Evolutionary conservation across 35 echinoderm and acorn worm genomes (phyloP).

Genomic region (Amphiura filiformis): DNA sequence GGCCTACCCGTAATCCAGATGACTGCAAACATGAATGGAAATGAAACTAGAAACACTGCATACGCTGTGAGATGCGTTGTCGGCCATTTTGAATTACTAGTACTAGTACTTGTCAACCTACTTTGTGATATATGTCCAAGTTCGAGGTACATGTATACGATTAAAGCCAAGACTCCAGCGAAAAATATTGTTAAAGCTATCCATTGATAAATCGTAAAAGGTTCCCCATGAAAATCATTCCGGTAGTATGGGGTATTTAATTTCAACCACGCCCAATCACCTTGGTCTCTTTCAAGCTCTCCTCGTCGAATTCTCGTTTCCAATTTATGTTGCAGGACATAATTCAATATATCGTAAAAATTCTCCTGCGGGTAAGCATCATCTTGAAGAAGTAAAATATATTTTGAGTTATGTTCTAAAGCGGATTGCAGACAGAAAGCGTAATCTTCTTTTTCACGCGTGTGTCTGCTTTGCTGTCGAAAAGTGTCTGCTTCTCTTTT

Average conservation of each 20-base stretch:
- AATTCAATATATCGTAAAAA: conserved; percentile 63
- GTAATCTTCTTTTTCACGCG: conserved; percentile 73
- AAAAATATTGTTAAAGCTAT: conserved; percentile 45
- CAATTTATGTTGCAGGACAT: conserved; percentile 46
- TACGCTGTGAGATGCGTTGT: neutral
- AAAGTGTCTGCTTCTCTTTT: neutral
- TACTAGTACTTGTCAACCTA: too few relatives aligned
- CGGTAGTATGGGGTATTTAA: conserved; percentile 74
- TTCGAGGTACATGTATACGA: neutral
- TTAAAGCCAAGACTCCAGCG: conserved; percentile 29
- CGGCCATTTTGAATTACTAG: neutral
- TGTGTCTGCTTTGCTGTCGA: neutral
- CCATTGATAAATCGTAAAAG: conserved; percentile 73
- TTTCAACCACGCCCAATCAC: conserved; percentile 89
- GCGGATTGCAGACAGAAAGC: conserved; percentile 66
- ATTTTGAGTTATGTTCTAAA: conserved; percentile 40
- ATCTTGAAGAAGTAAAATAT: conserved; percentile 80
- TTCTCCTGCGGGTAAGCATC: conserved; percentile 66
- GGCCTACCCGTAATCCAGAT: conserved; percentile 50
- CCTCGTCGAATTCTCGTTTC: conserved; percentile 49
- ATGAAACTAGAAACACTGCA: conserved; percentile 52
- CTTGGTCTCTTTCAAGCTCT: neutral
- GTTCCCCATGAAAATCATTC: conserved; percentile 57
- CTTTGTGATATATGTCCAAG: too few relatives aligned
- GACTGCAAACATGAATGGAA: conserved; percentile 50